Evolutionary conservation across 2,113 vertebrate genomes (phyloP).

Genomic region (Theristicus caerulescens): DNA sequence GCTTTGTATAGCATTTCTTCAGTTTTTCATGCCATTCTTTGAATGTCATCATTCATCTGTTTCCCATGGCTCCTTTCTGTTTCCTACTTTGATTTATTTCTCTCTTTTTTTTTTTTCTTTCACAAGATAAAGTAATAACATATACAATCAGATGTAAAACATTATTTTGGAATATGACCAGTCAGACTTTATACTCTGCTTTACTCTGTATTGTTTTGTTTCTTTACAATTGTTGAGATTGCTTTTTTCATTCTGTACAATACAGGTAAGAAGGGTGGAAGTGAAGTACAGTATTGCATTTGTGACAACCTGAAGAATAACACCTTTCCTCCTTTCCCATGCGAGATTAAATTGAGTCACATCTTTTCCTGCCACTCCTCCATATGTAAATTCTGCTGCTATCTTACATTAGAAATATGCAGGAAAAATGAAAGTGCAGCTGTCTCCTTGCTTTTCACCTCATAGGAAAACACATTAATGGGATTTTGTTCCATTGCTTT

Average conservation of each 20-base stretch:
- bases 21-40: constrained; percentile 33
- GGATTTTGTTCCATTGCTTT: neutral
- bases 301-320: neutral
- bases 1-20: constrained; percentile 52
- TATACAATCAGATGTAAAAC: neutral
- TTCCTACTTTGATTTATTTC: constrained; percentile 24
- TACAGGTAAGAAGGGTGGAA: neutral
- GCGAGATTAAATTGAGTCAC: neutral
- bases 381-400: neutral
- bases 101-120: neutral
- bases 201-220: neutral
- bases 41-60: constrained; percentile 58
- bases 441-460: neutral
- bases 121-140: neutral
- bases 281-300: neutral
- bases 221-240: neutral
- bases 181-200: neutral
- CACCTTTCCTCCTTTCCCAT: neutral
- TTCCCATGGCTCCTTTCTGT: constrained; percentile 41
- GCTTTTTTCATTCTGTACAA: neutral
- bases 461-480: neutral
- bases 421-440: constrained; percentile 10
- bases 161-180: neutral
- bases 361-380: neutral
- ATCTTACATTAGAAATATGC: neutral